phyloP scores from a whole-genome alignment of 2,797 vertebrate species.

The Trichosurus vulpecula region DNA sequence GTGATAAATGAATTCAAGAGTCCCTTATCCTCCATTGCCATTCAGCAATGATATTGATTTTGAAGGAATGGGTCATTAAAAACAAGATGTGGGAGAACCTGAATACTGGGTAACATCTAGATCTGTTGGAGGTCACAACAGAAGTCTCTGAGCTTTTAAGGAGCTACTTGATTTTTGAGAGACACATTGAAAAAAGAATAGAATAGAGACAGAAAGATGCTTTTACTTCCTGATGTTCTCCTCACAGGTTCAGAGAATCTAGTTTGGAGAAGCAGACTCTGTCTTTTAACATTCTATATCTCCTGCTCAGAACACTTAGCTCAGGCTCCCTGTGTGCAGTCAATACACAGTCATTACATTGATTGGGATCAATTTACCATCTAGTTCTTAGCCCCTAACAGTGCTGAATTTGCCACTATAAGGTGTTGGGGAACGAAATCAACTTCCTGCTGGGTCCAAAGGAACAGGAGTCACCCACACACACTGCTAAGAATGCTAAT shows the following conservation, averaged over 20 bases:
- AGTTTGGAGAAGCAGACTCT: background rate
- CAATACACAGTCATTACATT: background rate
- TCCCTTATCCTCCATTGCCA: background rate
- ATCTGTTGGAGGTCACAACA: background rate
- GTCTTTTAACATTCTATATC: background rate
- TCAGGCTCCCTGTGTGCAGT: background rate
- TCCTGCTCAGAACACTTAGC: background rate
- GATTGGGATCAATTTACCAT: background rate
- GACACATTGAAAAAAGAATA: background rate
- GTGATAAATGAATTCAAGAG: background rate
- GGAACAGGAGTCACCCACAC: background rate
- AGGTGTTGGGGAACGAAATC: background rate
- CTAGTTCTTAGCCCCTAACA: background rate
- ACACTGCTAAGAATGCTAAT: conserved; percentile 19
- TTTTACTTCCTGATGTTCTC: background rate
- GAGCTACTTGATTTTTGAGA: no score
- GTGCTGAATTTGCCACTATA: conserved; percentile 6
- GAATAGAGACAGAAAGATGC: background rate
- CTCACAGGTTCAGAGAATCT: background rate
- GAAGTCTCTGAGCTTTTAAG: background rate
- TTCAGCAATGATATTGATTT: background rate
- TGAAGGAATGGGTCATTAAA: background rate
- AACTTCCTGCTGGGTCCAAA: conserved; percentile 11
- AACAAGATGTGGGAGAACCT: background rate
- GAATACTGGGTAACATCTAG: background rate